phyloP scores from a whole-genome alignment of 1,140 invertebrate genomes.

The Leptonema lineaticorne region DNA sequence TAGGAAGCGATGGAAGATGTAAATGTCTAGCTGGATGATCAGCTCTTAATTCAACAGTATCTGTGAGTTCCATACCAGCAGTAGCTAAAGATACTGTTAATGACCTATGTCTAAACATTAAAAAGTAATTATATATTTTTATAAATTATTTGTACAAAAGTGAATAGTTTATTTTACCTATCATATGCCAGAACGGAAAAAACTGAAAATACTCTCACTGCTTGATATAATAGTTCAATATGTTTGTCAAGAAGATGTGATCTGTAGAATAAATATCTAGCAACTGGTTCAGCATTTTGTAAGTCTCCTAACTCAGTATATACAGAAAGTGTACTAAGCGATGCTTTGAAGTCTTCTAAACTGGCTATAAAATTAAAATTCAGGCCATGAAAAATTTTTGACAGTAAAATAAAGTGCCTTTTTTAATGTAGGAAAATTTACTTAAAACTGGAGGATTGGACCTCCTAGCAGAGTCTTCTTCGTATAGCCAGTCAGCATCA shows the following conservation, averaged over 20 bases:
- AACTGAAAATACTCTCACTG: constrained; percentile 59
- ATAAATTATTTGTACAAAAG: not conserved
- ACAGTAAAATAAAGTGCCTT: not conserved
- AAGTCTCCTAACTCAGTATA: constrained; percentile 57
- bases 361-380: constrained; percentile 45
- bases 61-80: constrained; percentile 66
- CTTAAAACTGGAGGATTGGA: constrained; percentile 48
- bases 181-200: constrained; percentile 60
- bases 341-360: constrained; percentile 55
- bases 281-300: constrained; percentile 62
- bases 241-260: constrained; percentile 62
- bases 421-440: constrained; percentile 17
- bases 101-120: constrained; percentile 54
- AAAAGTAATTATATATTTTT: not conserved
- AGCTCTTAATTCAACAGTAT: constrained; percentile 61
- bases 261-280: constrained; percentile 63
- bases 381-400: not conserved
- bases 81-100: constrained; percentile 65
- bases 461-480: constrained; percentile 54
- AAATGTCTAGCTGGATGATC: constrained; percentile 55
- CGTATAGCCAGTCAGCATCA: constrained; percentile 61
- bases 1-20: constrained; percentile 62
- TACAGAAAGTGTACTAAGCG: constrained; percentile 50
- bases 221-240: constrained; percentile 59
- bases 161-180: constrained; percentile 47